These are phyloP conservation scores for Polymixis lichenea DNA, from an alignment of 2,888 invertebrate genomes.

Conservation along the genomic window DNA sequence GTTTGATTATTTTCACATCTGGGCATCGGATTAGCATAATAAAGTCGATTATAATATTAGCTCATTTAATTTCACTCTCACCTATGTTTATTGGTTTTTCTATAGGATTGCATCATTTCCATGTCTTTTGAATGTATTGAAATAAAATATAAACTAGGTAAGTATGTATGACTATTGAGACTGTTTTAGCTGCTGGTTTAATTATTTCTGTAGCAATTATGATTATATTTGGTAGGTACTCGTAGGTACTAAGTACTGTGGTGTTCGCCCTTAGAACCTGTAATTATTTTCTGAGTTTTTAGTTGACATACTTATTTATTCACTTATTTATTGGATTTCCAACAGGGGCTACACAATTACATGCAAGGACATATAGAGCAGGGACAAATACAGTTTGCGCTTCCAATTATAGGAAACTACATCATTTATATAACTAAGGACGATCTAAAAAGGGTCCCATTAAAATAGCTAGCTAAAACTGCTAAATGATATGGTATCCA, in stretches of 20 bases:
- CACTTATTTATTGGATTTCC: too few species aligned
- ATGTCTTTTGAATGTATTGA: too few species aligned
- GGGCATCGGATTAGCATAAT: slow-evolving; percentile 40
- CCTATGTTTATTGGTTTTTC: slow-evolving; percentile 7
- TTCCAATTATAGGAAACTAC: too few species aligned
- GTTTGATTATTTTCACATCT: slow-evolving; percentile 39
- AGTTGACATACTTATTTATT: not conserved
- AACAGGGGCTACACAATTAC: too few species aligned
- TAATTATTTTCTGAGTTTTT: not conserved
- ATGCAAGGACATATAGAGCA: too few species aligned
- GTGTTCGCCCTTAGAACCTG: not conserved
- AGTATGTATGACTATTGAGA: not conserved
- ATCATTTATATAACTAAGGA: too few species aligned
- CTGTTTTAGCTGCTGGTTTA: not conserved
- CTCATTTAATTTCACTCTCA: slow-evolving; percentile 55
- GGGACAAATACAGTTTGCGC: too few species aligned
- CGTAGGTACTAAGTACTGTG: not conserved
- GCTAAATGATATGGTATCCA: too few species aligned
- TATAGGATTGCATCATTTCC: slow-evolving; percentile 27
- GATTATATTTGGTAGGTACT: not conserved
- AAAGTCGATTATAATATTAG: slow-evolving; percentile 38
- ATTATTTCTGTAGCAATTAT: too few species aligned
- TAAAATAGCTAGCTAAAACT: too few species aligned
- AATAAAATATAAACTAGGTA: slow-evolving; percentile 7
- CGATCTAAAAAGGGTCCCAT: too few species aligned